Conservation (phyloP, 2,113 vertebrate genomes). For the Chiloscyllium plagiosum region DNA sequence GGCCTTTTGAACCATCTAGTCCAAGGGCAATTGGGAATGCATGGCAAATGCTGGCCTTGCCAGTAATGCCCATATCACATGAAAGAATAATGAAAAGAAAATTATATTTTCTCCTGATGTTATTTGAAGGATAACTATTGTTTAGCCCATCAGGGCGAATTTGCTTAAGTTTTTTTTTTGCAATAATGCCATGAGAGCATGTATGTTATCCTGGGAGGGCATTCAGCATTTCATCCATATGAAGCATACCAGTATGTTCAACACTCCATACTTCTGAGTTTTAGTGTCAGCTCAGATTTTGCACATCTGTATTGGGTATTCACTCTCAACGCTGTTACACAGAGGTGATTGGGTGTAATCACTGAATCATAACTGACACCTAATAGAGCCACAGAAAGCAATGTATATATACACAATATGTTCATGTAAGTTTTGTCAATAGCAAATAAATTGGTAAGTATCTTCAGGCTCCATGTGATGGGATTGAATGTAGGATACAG, state of each 20-base stretch:
- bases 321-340: neutral
- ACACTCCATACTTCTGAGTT: neutral
- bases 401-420: too few species aligned
- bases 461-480: neutral
- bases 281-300: neutral
- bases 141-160: neutral
- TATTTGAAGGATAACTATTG: neutral
- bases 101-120: neutral
- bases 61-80: too few species aligned
- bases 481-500: too few species aligned
- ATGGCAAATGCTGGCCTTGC: too few species aligned
- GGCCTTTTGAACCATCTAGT: too few species aligned
- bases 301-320: neutral
- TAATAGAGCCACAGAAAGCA: too few species aligned
- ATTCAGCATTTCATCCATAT: neutral
- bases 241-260: neutral
- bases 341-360: neutral
- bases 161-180: neutral
- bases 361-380: neutral
- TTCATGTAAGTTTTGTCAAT: neutral
- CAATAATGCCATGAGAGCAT: neutral
- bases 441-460: neutral
- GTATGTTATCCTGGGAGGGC: neutral
- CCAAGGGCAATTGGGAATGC: too few species aligned
- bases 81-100: too few species aligned